Percentiles rank a stretch among this genome's conserved stretches.
These are phyloP conservation scores for Pangasius sanitwongsei DNA, from an alignment of 2,797 vertebrate genomes.

Conservation along the genomic window DNA sequence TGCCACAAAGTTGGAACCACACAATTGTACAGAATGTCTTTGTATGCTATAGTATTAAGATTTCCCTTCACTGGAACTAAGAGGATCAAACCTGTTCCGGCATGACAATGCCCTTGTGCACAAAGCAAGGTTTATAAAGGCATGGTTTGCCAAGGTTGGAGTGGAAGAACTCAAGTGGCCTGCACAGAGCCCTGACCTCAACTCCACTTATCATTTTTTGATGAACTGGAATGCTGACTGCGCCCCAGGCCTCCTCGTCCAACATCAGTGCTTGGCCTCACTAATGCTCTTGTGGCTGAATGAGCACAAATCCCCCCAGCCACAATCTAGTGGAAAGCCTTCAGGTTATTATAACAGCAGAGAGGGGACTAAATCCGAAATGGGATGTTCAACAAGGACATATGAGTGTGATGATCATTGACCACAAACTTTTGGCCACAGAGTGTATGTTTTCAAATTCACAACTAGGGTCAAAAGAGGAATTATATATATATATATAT, in stretches of 20 bases:
- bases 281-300: neutral
- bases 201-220: neutral
- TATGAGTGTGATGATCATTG: neutral
- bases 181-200: neutral
- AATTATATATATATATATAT: no score
- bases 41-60: neutral
- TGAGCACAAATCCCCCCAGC: neutral
- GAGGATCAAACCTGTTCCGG: neutral
- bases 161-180: neutral
- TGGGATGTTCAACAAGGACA: neutral
- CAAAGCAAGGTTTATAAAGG: no score
- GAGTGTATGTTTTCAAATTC: no score
- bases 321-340: neutral
- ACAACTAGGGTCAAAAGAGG: no score
- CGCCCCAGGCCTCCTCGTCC: neutral
- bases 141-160: neutral
- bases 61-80: neutral
- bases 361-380: neutral
- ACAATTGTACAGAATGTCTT: neutral
- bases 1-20: neutral
- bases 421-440: no score
- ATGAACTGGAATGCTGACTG: neutral
- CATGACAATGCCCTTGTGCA: no score
- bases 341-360: neutral
- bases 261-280: neutral